Conservation (phyloP, 2,113 vertebrate species). For the Reinhardtius hippoglossoides region DNA sequence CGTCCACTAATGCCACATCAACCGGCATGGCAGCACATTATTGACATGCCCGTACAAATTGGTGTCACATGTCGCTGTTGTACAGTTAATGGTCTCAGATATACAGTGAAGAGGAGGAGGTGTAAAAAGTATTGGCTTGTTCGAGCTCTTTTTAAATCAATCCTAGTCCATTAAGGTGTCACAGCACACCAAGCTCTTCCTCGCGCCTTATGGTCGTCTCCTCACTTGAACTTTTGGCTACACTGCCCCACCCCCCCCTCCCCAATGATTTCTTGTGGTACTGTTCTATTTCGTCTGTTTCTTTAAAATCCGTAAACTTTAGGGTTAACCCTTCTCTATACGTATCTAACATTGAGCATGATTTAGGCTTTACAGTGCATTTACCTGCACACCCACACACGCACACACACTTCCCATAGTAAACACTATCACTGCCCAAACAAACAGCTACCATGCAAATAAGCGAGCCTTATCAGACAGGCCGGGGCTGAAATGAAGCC, state of each 20-base stretch:
- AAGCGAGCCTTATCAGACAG: constrained; percentile 47
- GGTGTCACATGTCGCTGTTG: constrained; percentile 1
- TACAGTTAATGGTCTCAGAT: constrained; percentile 25
- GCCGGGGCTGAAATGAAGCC: constrained; percentile 36
- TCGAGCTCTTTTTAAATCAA: too few species aligned
- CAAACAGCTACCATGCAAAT: constrained; percentile 52
- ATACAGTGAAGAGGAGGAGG: neutral
- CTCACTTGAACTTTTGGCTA: too few species aligned
- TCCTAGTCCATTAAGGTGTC: too few species aligned
- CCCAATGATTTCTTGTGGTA: too few species aligned
- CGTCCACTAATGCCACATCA: constrained; percentile 53
- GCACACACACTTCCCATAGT: constrained; percentile 5
- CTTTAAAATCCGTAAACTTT: too few species aligned
- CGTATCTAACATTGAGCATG: too few species aligned
- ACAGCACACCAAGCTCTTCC: too few species aligned
- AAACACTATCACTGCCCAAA: constrained; percentile 45
- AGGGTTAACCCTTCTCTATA: too few species aligned
- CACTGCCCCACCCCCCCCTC: too few species aligned
- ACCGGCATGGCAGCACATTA: constrained; percentile 42
- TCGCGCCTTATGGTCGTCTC: too few species aligned
- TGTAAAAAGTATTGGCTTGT: constrained; percentile 14
- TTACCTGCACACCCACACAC: neutral
- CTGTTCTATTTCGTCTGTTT: too few species aligned
- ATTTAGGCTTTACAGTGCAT: neutral
- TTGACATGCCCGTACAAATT: constrained; percentile 44